These are phyloP conservation scores for Puffinus mauretanicus DNA, from an alignment of 2,113 vertebrate genomes.

Conservation along the genomic window DNA sequence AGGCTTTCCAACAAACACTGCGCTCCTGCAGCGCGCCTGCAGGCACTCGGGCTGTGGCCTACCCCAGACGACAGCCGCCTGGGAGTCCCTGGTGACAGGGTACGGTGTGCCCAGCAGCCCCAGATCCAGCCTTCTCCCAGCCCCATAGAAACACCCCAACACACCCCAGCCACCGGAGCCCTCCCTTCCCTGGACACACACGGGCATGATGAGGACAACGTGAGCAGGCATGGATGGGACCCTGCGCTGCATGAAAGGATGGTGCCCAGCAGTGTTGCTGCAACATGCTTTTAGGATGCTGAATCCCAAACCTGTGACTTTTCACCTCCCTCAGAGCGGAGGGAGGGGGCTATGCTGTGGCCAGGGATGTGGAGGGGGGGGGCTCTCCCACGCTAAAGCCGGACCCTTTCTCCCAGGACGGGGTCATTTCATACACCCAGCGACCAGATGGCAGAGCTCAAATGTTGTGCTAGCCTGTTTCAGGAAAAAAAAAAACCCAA, in stretches of 20 bases:
- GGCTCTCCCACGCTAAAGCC: background rate
- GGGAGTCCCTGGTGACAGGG: background rate
- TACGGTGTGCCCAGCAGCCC: accelerated
- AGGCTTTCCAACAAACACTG: background rate
- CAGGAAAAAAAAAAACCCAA: background rate
- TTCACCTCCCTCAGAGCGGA: background rate
- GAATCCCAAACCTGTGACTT: background rate
- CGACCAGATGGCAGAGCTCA: background rate
- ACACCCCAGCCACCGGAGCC: no score
- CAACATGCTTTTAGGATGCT: background rate
- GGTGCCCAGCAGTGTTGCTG: background rate
- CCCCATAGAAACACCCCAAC: background rate
- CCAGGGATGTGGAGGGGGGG: background rate
- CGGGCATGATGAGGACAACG: accelerated
- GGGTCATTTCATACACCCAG: background rate
- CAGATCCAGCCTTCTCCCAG: background rate
- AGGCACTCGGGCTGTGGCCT: background rate
- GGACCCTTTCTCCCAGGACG: background rate
- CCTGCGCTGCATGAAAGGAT: background rate
- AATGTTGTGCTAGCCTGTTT: background rate
- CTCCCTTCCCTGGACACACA: background rate
- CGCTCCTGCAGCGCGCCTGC: background rate
- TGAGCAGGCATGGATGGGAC: accelerated
- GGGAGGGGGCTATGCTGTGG: background rate
- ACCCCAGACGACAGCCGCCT: no score